A percentile compares a stretch with the other conserved stretches of the same genome.
Evolutionary conservation across 2,888 invertebrate genomes (phyloP).

Genomic region (Bugula neritina): DNA sequence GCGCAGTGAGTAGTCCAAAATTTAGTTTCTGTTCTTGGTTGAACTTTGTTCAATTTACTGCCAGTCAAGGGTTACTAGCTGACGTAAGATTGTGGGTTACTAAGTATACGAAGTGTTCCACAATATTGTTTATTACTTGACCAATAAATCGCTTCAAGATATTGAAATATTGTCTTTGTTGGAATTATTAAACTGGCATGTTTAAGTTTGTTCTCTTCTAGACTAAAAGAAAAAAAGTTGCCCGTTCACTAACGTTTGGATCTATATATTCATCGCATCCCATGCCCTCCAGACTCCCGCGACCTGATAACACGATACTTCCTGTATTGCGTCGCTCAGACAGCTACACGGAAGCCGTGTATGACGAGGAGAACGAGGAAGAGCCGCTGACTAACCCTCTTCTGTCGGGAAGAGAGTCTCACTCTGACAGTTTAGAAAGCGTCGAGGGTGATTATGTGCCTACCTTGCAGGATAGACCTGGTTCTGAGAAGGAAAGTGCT

Average conservation of each 20-base stretch:
- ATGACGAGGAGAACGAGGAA: neutral
- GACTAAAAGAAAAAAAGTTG: neutral
- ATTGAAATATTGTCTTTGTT: no score
- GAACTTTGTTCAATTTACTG: neutral
- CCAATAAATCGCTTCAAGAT: no score
- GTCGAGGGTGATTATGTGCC: constrained; percentile 5
- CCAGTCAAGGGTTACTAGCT: no score
- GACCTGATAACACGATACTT: neutral
- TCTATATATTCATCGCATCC: neutral
- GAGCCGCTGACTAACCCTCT: neutral
- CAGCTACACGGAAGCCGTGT: constrained; percentile 22
- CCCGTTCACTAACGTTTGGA: neutral
- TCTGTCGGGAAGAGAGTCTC: neutral
- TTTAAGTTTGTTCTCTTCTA: no score
- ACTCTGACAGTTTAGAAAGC: constrained; percentile 10
- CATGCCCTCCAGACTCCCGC: neutral
- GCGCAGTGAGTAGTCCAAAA: neutral
- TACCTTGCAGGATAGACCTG: neutral
- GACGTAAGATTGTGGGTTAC: no score
- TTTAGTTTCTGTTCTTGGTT: neutral
- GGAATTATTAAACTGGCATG: no score
- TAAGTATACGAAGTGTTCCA: no score
- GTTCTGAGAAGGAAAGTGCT: neutral
- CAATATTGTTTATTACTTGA: no score
- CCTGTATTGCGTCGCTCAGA: neutral